Percentiles rank a stretch among this genome's conserved stretches.
Evolutionary conservation across 2,797 vertebrate genomes (phyloP).

Genomic region (Rhinella marina): DNA sequence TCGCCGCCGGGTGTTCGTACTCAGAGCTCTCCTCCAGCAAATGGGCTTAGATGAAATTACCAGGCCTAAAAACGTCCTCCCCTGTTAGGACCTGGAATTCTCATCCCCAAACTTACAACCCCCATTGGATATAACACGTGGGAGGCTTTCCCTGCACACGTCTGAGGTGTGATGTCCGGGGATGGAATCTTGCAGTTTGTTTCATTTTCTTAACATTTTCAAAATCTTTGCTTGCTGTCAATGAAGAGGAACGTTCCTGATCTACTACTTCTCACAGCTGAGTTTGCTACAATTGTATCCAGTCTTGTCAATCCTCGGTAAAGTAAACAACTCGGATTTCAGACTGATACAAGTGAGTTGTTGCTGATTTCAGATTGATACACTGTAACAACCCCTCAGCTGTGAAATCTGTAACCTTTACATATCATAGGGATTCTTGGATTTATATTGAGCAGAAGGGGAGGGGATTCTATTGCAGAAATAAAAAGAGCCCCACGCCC

Average conservation of each 20-base stretch:
- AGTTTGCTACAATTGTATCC: background rate
- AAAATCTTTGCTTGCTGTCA: background rate
- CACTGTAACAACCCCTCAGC: background rate
- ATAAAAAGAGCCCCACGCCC: no score
- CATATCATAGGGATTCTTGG: background rate
- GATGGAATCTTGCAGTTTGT: background rate
- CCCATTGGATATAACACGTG: background rate
- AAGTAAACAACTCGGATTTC: background rate
- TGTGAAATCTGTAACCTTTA: no score
- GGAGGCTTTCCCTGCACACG: background rate
- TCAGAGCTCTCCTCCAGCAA: constrained; percentile 16
- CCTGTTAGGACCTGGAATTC: background rate
- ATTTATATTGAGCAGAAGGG: no score
- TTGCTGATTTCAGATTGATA: no score
- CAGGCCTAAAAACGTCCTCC: constrained; percentile 7
- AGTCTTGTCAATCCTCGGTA: background rate
- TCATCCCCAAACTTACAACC: constrained; percentile 18
- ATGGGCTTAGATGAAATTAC: constrained; percentile 46
- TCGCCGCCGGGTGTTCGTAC: constrained; percentile 24
- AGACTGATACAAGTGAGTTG: background rate
- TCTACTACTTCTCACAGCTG: background rate
- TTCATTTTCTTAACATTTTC: background rate
- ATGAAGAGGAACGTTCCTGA: background rate
- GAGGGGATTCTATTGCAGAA: no score
- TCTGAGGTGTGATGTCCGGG: background rate